phyloP scores from a whole-genome alignment of 1,140 invertebrate species.

The Heliconius congener region DNA sequence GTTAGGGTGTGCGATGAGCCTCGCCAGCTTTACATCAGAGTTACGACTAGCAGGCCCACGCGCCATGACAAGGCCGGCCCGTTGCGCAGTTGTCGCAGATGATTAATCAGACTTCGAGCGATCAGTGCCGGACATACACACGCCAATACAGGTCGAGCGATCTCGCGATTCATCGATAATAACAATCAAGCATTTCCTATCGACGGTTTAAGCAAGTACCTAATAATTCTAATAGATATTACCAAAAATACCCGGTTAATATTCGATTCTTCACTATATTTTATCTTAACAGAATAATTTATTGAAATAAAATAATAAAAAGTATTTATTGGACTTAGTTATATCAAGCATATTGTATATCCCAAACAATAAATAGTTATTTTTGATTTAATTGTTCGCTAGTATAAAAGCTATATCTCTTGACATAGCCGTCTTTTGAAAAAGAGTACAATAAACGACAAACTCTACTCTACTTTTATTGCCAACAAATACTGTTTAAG shows the following conservation, averaged over 20 bases:
- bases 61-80: constrained; percentile 62
- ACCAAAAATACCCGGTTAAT: neutral
- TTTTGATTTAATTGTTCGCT: neutral
- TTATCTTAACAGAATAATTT: neutral
- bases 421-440: constrained; percentile 27
- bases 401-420: constrained; percentile 13
- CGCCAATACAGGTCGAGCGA: constrained; percentile 40
- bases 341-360: neutral
- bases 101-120: constrained; percentile 69
- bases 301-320: neutral
- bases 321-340: too few species aligned
- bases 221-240: neutral
- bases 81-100: constrained; percentile 75
- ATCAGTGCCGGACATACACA: constrained; percentile 72
- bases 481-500: constrained; percentile 6
- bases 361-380: too few species aligned
- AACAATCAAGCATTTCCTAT: neutral
- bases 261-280: neutral
- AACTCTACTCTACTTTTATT: constrained; percentile 34
- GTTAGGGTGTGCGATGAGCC: constrained; percentile 56
- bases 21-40: constrained; percentile 56
- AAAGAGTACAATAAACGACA: neutral
- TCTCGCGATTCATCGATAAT: neutral
- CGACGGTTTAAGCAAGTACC: neutral
- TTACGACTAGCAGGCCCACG: constrained; percentile 72